phyloP scores from a whole-genome alignment of 2,797 vertebrate genomes.

The Alca torda region DNA sequence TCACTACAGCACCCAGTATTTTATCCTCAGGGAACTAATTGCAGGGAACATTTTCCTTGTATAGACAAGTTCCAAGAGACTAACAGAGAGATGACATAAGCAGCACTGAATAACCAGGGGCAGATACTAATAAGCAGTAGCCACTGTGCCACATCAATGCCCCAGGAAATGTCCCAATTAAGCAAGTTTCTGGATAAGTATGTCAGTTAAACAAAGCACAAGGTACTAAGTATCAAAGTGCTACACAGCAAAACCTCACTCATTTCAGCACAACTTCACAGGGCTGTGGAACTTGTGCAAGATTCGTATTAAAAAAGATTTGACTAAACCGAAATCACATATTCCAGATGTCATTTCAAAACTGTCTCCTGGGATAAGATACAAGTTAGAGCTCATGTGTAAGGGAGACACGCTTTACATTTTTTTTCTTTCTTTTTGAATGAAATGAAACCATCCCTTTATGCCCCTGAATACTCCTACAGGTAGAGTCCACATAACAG shows the following conservation, averaged over 20 bases:
- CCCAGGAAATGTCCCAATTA: neutral
- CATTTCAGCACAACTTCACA: neutral
- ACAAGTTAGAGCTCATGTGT: neutral
- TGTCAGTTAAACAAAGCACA: neutral
- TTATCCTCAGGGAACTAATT: neutral
- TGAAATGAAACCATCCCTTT: neutral
- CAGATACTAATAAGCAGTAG: neutral
- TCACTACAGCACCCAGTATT: neutral
- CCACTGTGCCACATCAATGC: neutral
- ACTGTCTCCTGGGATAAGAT: neutral
- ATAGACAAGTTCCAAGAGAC: neutral
- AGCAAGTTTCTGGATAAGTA: neutral
- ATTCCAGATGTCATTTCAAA: neutral
- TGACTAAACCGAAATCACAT: neutral
- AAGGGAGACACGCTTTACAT: neutral
- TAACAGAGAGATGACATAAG: neutral
- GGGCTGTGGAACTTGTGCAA: neutral
- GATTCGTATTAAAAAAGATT: neutral
- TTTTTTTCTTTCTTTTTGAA: neutral
- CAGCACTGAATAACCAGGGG: neutral
- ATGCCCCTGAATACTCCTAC: neutral
- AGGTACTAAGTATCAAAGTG: fast-evolving
- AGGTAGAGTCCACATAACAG: neutral
- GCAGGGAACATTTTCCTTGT: neutral
- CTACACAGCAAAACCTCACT: neutral